Base-by-base conservation (phyloP, 53 echinoderm and acorn worm genomes). In the Echinometra lucunter region DNA sequence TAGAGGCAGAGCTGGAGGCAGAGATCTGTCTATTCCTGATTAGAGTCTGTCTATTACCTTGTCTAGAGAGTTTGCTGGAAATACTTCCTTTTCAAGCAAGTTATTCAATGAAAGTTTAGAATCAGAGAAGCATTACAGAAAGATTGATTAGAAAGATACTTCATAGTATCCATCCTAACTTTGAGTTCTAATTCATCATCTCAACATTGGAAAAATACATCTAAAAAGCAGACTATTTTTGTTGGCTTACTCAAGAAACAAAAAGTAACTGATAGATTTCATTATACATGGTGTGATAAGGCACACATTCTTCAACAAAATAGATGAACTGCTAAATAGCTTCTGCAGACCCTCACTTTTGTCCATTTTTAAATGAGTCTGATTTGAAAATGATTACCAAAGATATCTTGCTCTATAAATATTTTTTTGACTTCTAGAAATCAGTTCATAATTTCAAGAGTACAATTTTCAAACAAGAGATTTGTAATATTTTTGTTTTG, bases 31-130 rank as follows among this genome's bases (percentile, higher is more conserved):
- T 88, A 56, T 88, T 69, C 69, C 30, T 25, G 34, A 88, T 88
- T 56, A 55, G 53, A 88, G 88, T 88, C 88, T 88, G 57, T 60
- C 49, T 89, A 40, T 57, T 89, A 12, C 32, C 88, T 21, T 58
- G 90, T 91, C 69, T 91, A 70, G 91, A 91, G 91, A 91, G 91
- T 91, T 91, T 91, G 91, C 91, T 91, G 44, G 15, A 60, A 25
- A 32, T 28, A 30, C 3, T 47, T 45, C 23, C 44, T 85, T 49
- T 23, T 42, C 44, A 82, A 85, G 85, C 47, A 45, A 85, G 49
- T 78, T 69, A 11, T 32, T 69, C 34, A 69, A 10, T 32, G 32
- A 30, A 34, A 69, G 11, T 32, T 32, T 32, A 69, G 69, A 69
- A 69, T 69, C 69, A 69, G 69, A 69, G 19, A 69, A 69, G 69